Percentiles rank a stretch among this genome's conserved stretches.
Conservation (phyloP, 2,113 vertebrate species). For the Hippocampus zosterae region DNA sequence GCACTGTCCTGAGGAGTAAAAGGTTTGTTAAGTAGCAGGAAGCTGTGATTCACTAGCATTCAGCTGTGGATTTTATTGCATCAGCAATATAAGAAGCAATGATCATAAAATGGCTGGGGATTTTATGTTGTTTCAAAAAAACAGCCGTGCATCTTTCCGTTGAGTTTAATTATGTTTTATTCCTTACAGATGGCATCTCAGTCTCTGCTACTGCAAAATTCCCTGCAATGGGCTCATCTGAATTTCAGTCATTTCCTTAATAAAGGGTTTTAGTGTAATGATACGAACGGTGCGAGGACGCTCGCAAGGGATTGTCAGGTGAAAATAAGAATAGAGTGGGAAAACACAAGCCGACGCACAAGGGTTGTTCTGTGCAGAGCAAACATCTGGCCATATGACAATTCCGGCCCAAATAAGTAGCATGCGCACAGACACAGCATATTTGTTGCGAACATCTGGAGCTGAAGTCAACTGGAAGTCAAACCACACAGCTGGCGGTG, state of each 20-base stretch:
- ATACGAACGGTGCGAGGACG: neutral
- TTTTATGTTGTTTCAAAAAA: conserved; percentile 12
- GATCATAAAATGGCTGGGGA: conserved; percentile 13
- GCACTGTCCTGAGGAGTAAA: neutral
- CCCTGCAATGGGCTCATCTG: neutral
- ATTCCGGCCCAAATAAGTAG: conserved; percentile 7
- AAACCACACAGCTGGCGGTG: conserved; percentile 49
- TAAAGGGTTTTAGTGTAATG: neutral
- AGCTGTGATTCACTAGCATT: conserved; percentile 2
- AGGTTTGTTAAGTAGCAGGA: neutral
- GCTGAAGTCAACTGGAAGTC: conserved; percentile 64
- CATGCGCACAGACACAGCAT: conserved; percentile 28
- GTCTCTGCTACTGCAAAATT: neutral
- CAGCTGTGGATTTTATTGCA: neutral
- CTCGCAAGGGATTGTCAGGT: conserved; percentile 2
- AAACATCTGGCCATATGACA: conserved; percentile 28
- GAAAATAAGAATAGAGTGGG: conserved; percentile 15
- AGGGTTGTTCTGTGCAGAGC: neutral
- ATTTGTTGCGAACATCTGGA: conserved; percentile 69
- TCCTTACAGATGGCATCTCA: conserved; percentile 2
- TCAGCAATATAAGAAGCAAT: conserved; percentile 1
- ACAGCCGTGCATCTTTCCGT: neutral
- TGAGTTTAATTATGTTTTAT: conserved; percentile 6
- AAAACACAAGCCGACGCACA: conserved; percentile 19
- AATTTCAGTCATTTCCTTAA: neutral